Evolutionary conservation across 2,113 vertebrate genomes (phyloP).

Genomic region (Fukomys damarensis): DNA sequence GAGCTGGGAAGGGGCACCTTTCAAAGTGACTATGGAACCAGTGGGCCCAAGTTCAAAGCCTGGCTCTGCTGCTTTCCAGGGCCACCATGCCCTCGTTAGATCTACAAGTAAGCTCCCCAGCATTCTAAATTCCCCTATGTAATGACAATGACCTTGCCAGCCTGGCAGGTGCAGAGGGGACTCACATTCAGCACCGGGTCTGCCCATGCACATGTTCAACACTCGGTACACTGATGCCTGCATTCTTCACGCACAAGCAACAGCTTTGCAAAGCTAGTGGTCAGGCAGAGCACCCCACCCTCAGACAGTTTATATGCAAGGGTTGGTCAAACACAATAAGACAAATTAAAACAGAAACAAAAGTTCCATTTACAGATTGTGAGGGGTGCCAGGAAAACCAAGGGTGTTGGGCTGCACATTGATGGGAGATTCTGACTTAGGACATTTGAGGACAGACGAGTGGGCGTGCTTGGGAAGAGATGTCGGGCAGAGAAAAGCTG

Average conservation of each 20-base stretch:
- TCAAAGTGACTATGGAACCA: background rate
- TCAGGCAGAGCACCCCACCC: background rate
- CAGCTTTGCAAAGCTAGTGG: background rate
- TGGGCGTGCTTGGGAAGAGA: too few relatives aligned
- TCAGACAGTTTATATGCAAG: background rate
- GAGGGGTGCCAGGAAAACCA: background rate
- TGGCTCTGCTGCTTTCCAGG: background rate
- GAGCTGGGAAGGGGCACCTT: background rate
- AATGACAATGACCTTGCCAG: background rate
- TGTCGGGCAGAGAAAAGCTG: background rate
- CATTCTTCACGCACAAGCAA: rapidly evolving
- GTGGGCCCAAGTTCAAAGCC: background rate
- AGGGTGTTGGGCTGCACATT: background rate
- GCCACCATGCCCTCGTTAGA: background rate
- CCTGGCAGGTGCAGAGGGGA: background rate
- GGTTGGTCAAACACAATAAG: background rate
- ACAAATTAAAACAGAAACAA: background rate
- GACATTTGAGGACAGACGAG: background rate
- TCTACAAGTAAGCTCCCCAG: background rate
- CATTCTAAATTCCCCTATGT: background rate
- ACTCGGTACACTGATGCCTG: rapidly evolving
- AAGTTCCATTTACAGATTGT: rapidly evolving
- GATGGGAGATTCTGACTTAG: background rate
- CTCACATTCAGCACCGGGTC: background rate
- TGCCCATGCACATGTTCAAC: rapidly evolving